A percentile compares a stretch with the other conserved stretches of the same genome.
Conservation (phyloP, 2,888 invertebrate genomes). For the Diarsia dahlii region DNA sequence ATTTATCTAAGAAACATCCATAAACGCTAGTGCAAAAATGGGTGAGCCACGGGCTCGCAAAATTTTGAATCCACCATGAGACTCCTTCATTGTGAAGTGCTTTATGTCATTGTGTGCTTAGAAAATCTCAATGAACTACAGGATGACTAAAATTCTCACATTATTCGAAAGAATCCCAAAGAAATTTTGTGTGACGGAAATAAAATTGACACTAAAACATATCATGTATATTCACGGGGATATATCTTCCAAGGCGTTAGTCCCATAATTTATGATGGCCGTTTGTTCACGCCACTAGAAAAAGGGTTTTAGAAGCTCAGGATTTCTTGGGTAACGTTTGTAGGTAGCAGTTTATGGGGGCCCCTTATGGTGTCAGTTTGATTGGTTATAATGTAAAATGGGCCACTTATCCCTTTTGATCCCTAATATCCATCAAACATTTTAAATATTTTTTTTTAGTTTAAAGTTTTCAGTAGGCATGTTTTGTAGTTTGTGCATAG, state of each 20-base stretch:
- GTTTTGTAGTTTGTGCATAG: background rate
- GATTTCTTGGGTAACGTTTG: slow-evolving; percentile 36
- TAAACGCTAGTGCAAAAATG: too few species aligned
- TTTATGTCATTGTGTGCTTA: too few species aligned
- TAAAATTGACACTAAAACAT: slow-evolving; percentile 53
- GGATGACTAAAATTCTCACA: background rate
- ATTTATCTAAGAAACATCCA: too few species aligned
- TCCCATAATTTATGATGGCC: slow-evolving; percentile 60
- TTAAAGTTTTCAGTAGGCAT: background rate
- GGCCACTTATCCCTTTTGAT: slow-evolving; percentile 3
- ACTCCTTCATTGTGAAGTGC: too few species aligned
- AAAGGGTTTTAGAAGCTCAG: slow-evolving; percentile 56
- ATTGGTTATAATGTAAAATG: slow-evolving; percentile 17
- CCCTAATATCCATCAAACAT: background rate
- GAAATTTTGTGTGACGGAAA: slow-evolving; percentile 3
- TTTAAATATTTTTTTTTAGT: background rate
- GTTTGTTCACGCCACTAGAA: slow-evolving; percentile 58
- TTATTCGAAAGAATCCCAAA: background rate
- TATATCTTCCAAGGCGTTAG: slow-evolving; percentile 50
- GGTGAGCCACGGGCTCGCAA: too few species aligned
- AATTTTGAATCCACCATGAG: too few species aligned
- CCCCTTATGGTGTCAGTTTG: slow-evolving; percentile 23
- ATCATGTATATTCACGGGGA: slow-evolving; percentile 35
- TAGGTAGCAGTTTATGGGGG: slow-evolving; percentile 17
- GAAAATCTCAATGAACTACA: background rate